Evolutionary conservation across 64 coral and sea anemone genomes (phyloP).

Genomic region (Astreopora myriophthalma): DNA sequence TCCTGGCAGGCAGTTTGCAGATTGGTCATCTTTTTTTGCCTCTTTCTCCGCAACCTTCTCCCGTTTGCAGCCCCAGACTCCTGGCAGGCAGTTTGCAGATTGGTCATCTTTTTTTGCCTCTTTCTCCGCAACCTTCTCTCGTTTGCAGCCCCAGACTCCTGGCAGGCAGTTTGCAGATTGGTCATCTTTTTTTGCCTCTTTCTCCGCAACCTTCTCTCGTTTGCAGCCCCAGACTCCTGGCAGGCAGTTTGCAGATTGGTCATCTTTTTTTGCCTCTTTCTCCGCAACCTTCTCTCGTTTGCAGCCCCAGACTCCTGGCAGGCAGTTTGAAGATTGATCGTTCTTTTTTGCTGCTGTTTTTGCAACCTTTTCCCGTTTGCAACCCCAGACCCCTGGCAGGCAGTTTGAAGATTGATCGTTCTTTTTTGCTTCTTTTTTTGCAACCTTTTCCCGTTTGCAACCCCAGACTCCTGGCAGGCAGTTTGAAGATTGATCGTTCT

Average conservation of each 20-base stretch:
- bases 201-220: too few species aligned
- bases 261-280: not conserved
- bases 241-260: not conserved
- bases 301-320: not conserved
- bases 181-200: not conserved
- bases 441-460: slow-evolving; percentile 33
- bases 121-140: too few species aligned
- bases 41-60: not conserved
- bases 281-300: not conserved
- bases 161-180: slow-evolving; percentile 13
- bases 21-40: not conserved
- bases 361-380: slow-evolving; percentile 2
- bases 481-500: slow-evolving; percentile 11
- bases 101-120: not conserved
- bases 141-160: slow-evolving; percentile 47
- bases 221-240: slow-evolving; percentile 58
- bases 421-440: not conserved
- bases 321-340: not conserved
- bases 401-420: slow-evolving; percentile 26
- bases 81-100: slow-evolving; percentile 29
- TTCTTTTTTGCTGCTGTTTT: not conserved
- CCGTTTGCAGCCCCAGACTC: slow-evolving; percentile 70
- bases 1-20: slow-evolving; percentile 50
- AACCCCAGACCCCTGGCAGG: slow-evolving; percentile 60
- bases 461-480: slow-evolving; percentile 68